Conservation (phyloP, 2,797 vertebrate species). For the Pseudocheirus occidentalis region DNA sequence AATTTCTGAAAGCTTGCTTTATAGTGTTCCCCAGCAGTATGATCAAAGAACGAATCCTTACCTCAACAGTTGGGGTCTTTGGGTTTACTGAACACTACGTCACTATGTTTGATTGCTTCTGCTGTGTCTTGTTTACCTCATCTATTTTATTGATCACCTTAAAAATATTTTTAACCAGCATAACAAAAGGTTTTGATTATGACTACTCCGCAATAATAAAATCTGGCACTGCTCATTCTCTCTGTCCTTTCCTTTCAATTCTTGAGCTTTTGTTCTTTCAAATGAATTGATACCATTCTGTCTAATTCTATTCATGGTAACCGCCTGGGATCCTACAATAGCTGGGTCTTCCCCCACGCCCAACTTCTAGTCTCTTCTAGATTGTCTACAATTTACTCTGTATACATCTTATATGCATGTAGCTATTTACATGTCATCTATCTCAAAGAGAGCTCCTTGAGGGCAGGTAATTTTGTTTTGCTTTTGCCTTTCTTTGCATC, state of each 20-base stretch:
- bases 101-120: neutral
- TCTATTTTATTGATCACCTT: neutral
- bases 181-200: neutral
- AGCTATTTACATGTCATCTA: neutral
- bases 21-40: neutral
- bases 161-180: neutral
- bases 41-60: neutral
- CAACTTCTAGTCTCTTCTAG: fast-evolving
- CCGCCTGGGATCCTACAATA: neutral
- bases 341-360: neutral
- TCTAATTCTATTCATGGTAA: neutral
- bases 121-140: neutral
- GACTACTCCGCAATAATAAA: neutral
- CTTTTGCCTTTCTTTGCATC: neutral
- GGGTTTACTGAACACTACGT: neutral
- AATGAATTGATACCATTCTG: neutral
- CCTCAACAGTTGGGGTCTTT: neutral
- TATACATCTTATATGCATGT: neutral
- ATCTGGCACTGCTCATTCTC: neutral
- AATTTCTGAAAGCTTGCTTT: neutral
- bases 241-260: neutral
- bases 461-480: neutral
- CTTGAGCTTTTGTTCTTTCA: neutral
- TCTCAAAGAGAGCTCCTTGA: fast-evolving
- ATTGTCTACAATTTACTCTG: neutral